Evolutionary conservation across 2,797 vertebrate genomes (phyloP), one percentile per base, ranked within the genome.

Genomic region (Smutsia gigantea): DNA sequence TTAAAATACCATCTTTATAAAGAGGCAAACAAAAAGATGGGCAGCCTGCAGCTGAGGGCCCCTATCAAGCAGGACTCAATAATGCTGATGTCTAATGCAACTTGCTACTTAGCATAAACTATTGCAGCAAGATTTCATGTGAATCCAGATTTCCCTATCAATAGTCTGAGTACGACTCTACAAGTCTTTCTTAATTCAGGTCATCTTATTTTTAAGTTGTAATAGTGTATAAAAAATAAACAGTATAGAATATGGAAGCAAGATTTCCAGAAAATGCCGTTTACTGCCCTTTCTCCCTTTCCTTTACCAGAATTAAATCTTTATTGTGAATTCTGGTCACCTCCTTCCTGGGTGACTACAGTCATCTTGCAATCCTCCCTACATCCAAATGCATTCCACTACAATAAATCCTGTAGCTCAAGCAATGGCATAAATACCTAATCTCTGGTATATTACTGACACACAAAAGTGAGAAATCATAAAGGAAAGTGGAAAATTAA

Each of bases 391-490:
- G 49, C 39, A 69, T 89, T 92, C 29, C 51, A 85, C 53, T 57
- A 69, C 57, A 90, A 74, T 96, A 96, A 96, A 94, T 96, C 55
- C 81, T 96, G 75, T 79, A 84, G 77, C 72, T 93, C 66, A 79
- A 91, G 61, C 9, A 4, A 64, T 87, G 66, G 55, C 79, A 96
- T 84, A 96, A 91, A 96, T 90, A 75, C 37, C 74, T 93, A 88
- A 75, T 95, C 31, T 86, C 83, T 94, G 79, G 39, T 91, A 87
- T 87, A 87, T 96, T 84, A 87, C 75, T 89, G 68, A 74, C 46
- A 94, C 83, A 89, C 23, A 69, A 91, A 94, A 96, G 87, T 96
- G 91, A 97, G 83, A 96, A 95, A 90, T 96, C 87, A 96, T 87
- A 87, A 93, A 72, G 15, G 71, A 82, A 87, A 82, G 84, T 92